These are phyloP conservation scores for Erythrocercus mccallii DNA, from an alignment of 2,113 vertebrate genomes.

Conservation along the genomic window DNA sequence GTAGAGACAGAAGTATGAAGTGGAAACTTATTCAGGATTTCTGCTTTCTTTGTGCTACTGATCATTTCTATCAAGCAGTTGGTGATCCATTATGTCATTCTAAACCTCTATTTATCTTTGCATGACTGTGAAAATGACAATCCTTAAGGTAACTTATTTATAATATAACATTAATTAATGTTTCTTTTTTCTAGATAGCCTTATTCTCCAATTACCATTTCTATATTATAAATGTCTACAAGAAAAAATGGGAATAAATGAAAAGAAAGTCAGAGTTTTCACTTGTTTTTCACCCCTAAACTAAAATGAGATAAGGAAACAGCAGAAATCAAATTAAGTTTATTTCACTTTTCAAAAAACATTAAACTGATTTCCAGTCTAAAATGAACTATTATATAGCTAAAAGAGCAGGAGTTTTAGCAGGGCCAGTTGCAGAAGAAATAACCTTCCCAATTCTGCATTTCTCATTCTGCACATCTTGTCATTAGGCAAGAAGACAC, in stretches of 20 bases:
- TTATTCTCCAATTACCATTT: background rate
- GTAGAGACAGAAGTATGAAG: background rate
- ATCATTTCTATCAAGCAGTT: background rate
- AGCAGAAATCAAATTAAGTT: background rate
- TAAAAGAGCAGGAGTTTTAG: background rate
- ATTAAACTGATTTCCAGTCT: background rate
- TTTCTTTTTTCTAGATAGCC: background rate
- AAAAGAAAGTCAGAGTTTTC: background rate
- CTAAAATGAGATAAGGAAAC: background rate
- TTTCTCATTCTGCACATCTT: background rate
- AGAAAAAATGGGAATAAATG: background rate
- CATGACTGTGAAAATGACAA: background rate
- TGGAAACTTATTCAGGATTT: background rate
- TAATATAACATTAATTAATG: background rate
- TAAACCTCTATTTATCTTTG: background rate
- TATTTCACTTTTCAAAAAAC: background rate
- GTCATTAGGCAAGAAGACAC: background rate
- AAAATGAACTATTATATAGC: background rate
- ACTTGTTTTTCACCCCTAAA: background rate
- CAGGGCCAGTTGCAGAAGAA: background rate
- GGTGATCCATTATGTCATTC: background rate
- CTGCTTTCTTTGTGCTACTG: background rate
- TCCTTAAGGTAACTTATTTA: background rate
- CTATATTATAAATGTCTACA: background rate
- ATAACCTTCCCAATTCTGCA: background rate